These are phyloP conservation scores for Phylloscopus trochilus DNA, from an alignment of 2,113 vertebrate genomes.

Conservation along the genomic window DNA sequence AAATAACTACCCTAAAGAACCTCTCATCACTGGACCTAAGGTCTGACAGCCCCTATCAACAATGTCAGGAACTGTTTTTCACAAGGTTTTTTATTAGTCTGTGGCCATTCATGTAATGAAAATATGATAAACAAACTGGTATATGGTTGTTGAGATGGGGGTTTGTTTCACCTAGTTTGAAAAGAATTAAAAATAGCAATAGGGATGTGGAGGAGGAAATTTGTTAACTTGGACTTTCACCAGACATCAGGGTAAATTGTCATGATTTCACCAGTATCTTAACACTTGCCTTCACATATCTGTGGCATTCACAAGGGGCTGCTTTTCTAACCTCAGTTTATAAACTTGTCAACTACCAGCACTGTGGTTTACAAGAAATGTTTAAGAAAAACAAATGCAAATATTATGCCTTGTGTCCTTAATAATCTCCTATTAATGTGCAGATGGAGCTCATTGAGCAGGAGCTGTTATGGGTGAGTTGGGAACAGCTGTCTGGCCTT, in stretches of 20 bases:
- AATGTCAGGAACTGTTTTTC: slow-evolving; percentile 48
- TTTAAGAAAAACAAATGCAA: not conserved
- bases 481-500: not conserved
- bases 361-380: not conserved
- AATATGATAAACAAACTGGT: not conserved
- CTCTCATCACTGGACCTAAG: not conserved
- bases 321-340: not conserved
- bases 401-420: not conserved
- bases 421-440: not conserved
- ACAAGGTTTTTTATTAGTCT: slow-evolving; percentile 57
- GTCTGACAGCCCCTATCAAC: not conserved
- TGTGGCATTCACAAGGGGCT: not conserved
- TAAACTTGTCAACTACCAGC: not conserved
- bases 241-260: not conserved
- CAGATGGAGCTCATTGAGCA: not conserved
- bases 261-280: not conserved
- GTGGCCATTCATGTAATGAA: not conserved
- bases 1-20: not conserved
- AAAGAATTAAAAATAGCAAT: not conserved
- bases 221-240: not conserved
- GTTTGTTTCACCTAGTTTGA: not conserved
- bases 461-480: not conserved
- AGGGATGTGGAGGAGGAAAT: not conserved
- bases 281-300: not conserved
- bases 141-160: not conserved